These are phyloP conservation scores for Gandaritis pyraliata DNA, from an alignment of 2,888 invertebrate genomes.

Conservation along the genomic window DNA sequence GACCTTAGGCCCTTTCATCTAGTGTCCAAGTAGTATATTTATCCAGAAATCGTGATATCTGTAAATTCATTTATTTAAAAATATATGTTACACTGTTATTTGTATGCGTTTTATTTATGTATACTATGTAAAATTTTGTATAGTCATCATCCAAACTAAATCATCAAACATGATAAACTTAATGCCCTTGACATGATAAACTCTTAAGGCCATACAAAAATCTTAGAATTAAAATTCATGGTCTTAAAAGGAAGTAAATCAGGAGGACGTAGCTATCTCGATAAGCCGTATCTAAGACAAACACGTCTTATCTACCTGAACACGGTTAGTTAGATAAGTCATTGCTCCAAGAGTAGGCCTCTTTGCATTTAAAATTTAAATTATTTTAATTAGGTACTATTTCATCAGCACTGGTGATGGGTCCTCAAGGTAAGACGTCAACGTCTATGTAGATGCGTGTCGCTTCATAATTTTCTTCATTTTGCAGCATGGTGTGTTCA, in stretches of 20 bases:
- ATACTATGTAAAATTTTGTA: constrained; percentile 41
- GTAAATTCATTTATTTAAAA: constrained; percentile 77
- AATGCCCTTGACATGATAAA: constrained; percentile 17
- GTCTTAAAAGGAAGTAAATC: constrained; percentile 43
- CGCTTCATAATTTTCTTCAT: constrained; percentile 66
- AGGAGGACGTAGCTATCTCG: constrained; percentile 51
- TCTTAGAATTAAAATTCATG: constrained; percentile 24
- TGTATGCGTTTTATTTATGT: constrained; percentile 79
- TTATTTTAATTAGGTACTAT: constrained; percentile 55
- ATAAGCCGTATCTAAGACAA: constrained; percentile 57
- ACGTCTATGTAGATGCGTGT: constrained; percentile 50
- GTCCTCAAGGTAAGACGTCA: constrained; percentile 70
- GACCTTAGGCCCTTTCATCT: constrained; percentile 47
- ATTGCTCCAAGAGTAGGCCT: constrained; percentile 46
- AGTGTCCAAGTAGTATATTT: constrained; percentile 60
- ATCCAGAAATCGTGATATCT: constrained; percentile 73
- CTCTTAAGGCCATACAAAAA: too few relatives aligned
- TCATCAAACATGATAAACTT: constrained; percentile 23
- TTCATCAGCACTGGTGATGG: constrained; percentile 76
- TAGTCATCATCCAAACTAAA: constrained; percentile 29
- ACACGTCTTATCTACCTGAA: constrained; percentile 55
- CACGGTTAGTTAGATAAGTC: constrained; percentile 51
- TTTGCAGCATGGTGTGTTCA: constrained; percentile 55
- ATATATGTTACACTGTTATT: constrained; percentile 81
- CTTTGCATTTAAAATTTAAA: constrained; percentile 46